Evolutionary conservation across 2,797 vertebrate genomes (phyloP), one percentile per base, ranked within the genome.

Genomic region (Gymnothorax reevesii): DNA sequence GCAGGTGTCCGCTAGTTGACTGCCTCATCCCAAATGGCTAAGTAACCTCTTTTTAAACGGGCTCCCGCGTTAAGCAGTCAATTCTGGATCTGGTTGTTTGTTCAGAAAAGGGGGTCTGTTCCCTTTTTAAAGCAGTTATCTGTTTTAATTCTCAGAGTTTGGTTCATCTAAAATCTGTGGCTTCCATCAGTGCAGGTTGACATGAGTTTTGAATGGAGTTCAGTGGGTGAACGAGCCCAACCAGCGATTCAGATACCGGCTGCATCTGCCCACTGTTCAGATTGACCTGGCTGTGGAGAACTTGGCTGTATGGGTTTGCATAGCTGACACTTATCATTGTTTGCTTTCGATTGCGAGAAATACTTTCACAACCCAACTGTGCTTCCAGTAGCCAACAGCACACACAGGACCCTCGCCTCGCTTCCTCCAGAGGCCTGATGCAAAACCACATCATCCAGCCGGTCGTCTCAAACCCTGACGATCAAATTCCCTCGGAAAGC

Each of bases 401-500:
- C 17, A 22, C 66, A n/a, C 27, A 22, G 57, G 84, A 42, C 15
- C 42, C 55, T 22, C 17, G 25, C 55, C 82, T 55, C 27, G 66
- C 22, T 64, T 64, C 20, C 62, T 69, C 60, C 71, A 54, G 82
- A 59, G 84, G 82, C 82, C 0, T 59, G 49, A 54, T 55, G 25
- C 84, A 73, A 85, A 13, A 57, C 64, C 7, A 10, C 84, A 57
- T 82, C 87, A 57, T 71, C 86, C 15, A 69, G 66, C 85, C 87
- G 82, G 82, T 66, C 86, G 13, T 71, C 13, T 7, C 62, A 25
- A 80, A 86, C 83, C 59, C 54, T 3, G 12, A 60, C 82, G 83
- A 82, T 90, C 79, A 69, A 86, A 89, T 88, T 87, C 57, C 66
- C 80, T 89, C 83, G 57, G 80, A 82, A 71, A 25, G 69, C n/a